These are phyloP conservation scores for Drosophila serrata DNA, from an alignment of 1,140 invertebrate species.

Conservation along the genomic window DNA sequence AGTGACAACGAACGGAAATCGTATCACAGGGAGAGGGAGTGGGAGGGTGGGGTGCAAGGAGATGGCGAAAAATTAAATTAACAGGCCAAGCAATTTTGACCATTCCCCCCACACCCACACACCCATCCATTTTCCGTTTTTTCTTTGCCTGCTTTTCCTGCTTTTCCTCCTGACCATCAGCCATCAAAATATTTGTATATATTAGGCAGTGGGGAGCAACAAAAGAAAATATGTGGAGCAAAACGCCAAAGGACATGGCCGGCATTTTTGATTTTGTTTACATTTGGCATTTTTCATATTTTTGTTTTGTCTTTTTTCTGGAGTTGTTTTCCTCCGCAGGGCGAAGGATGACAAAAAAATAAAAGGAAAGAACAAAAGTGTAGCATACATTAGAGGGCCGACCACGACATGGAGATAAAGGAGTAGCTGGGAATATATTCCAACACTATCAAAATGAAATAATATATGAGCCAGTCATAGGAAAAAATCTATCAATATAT, in stretches of 20 bases:
- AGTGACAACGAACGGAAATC: conserved; percentile 15
- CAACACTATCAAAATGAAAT: background rate
- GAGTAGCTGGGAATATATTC: too few relatives aligned
- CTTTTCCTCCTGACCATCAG: conserved; percentile 8
- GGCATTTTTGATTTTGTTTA: conserved; percentile 66
- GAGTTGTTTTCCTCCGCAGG: conserved; percentile 10
- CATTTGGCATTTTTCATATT: conserved; percentile 48
- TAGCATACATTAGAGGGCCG: conserved; percentile 28
- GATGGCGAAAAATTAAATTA: conserved; percentile 51
- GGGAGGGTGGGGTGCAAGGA: background rate
- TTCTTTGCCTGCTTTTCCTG: background rate
- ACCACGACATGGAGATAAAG: background rate
- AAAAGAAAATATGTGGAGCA: conserved; percentile 49
- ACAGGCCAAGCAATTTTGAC: conserved; percentile 28
- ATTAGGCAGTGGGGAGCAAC: conserved; percentile 26
- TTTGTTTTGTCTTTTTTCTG: background rate
- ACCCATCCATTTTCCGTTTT: background rate
- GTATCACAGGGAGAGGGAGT: background rate
- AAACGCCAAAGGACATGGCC: conserved; percentile 58
- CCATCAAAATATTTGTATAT: conserved; percentile 51
- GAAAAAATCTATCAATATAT: background rate
- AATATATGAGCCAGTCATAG: background rate
- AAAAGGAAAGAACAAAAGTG: conserved; percentile 8
- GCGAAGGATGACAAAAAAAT: conserved; percentile 8
- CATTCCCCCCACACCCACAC: background rate